Base-by-base conservation (phyloP, 1,140 invertebrate genomes). In the Drosophila ohnishii region DNA sequence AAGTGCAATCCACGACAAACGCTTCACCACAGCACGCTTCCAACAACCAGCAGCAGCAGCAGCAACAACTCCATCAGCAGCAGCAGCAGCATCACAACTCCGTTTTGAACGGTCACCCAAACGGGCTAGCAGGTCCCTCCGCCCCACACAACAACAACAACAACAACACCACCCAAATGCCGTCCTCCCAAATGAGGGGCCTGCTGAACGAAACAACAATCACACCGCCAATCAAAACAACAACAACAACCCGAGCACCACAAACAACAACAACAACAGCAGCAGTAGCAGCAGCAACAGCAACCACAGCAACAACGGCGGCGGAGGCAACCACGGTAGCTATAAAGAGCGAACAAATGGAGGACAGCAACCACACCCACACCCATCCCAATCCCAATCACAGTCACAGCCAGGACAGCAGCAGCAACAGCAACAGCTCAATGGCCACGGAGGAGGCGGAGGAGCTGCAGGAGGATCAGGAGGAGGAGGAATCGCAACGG, bases 51-150 rank as follows among this genome's bases (percentile, higher is more conserved):
- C 78, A 72, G 47, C 78, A 60, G 22, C 79, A 74, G 30, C 80
- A 72, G 35, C 60, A 80, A 19, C 75, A 79, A 8, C 56, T 42
- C 1, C 76, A 74, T 8, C 69, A 64, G 35, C 64, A 62, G 32
- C 77, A 61, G 3, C 78, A 78, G 48, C 75, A 83, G 51, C 79
- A 76, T 8, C 82, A 79, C 79, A 80, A 90, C 69, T 75, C 86
- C 88, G 84, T 87, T 86, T 91, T 93, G 63, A 92, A 93, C 81
- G 93, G 95, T 96, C 95, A 96, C 95, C 96, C 96, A 97, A 97
- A 97, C 96, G 96, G 95, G 95, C 95, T 96, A 94, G 95, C 95
- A 96, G 96, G 94, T 94, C 94, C 93, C 94, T 94, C 93, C 93
- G 93, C 93, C 93, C 92, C 93, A 90, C 92, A 64, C 92, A 90